phyloP scores from a whole-genome alignment of 2,797 vertebrate genomes.

The Nannoperca australis region DNA sequence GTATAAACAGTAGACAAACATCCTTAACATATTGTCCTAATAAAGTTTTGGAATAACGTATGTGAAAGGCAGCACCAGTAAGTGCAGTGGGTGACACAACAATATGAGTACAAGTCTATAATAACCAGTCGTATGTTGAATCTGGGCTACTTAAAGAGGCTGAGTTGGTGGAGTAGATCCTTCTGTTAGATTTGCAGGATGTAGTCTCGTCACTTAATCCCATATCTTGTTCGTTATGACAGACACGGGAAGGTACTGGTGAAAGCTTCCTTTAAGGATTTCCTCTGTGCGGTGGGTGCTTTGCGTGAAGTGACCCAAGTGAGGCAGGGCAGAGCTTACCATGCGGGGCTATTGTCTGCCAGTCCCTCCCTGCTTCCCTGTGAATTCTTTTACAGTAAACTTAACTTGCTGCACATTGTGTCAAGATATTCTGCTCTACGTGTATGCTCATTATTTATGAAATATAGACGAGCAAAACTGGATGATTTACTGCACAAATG shows the following conservation, averaged over 20 bases:
- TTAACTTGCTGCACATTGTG: conserved; percentile 20
- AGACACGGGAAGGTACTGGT: conserved; percentile 27
- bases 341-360: conserved; percentile 39
- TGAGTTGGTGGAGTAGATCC: conserved; percentile 24
- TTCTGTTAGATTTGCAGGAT: conserved; percentile 53
- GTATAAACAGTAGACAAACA: background rate
- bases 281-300: conserved; percentile 4
- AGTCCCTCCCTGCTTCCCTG: conserved; percentile 27
- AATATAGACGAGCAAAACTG: conserved; percentile 18
- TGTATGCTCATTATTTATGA: conserved; percentile 49
- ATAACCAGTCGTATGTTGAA: background rate
- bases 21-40: background rate
- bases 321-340: conserved; percentile 41
- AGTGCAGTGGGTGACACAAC: background rate
- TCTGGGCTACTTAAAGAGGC: background rate
- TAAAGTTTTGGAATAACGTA: background rate
- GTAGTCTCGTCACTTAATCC: conserved; percentile 31
- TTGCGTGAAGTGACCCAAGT: conserved; percentile 44
- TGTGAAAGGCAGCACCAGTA: background rate
- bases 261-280: conserved; percentile 49
- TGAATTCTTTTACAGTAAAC: conserved; percentile 52
- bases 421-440: conserved; percentile 17
- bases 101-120: background rate
- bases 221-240: conserved; percentile 25
- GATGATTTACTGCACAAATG: conserved; percentile 33